Conservation (phyloP, 2,888 invertebrate genomes). For the Microplitis manilae region DNA sequence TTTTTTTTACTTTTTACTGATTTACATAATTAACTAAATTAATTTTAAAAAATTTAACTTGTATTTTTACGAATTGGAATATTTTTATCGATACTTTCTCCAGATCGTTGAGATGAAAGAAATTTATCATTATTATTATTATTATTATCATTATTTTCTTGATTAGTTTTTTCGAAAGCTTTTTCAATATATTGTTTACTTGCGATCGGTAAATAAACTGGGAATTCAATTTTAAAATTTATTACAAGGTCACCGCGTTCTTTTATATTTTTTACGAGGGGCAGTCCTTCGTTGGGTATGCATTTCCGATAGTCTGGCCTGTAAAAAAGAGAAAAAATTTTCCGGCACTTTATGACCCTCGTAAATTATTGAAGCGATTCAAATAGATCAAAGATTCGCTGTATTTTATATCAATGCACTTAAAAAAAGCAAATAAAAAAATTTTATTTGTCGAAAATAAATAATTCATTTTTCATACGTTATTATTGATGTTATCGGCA, state of each 20-base stretch:
- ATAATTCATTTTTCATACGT: conserved; percentile 68
- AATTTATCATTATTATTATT: not conserved
- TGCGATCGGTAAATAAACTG: conserved; percentile 73
- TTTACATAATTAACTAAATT: too few species aligned
- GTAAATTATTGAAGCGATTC: not conserved
- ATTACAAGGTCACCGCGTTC: conserved; percentile 81
- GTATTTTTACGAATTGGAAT: not conserved
- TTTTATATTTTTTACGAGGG: conserved; percentile 76
- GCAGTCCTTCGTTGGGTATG: conserved; percentile 83
- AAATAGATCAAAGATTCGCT: conserved; percentile 4
- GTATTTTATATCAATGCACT: conserved; percentile 6
- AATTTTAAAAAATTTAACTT: not conserved
- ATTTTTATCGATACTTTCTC: not conserved
- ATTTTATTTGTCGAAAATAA: conserved; percentile 8
- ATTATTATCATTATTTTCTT: not conserved
- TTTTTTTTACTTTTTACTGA: too few species aligned
- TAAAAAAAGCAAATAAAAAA: conserved; percentile 13
- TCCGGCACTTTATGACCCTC: not conserved
- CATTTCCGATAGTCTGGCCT: conserved; percentile 80
- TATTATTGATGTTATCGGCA: conserved; percentile 82
- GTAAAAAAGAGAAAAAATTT: conserved; percentile 19
- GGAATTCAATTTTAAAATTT: conserved; percentile 77
- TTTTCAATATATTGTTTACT: conserved; percentile 68
- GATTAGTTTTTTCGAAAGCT: conserved; percentile 56
- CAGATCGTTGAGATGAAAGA: not conserved